Conservation (phyloP, 2,113 vertebrate genomes). For the Crypturellus undulatus region DNA sequence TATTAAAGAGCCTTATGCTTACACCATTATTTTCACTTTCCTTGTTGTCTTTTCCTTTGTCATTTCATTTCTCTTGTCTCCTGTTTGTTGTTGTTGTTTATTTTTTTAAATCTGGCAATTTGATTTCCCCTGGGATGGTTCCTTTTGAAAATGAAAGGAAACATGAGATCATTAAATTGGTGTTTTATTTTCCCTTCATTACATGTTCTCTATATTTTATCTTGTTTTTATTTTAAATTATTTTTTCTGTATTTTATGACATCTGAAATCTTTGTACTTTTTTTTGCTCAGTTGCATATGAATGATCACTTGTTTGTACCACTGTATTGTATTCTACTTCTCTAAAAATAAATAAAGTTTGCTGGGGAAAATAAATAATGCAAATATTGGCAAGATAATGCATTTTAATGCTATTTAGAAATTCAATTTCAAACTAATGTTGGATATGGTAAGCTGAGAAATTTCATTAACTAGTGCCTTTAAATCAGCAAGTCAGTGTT, state of each 20-base stretch:
- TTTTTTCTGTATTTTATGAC: slow-evolving; percentile 69
- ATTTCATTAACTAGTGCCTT: slow-evolving; percentile 25
- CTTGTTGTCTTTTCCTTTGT: slow-evolving; percentile 23
- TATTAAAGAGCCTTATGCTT: slow-evolving; percentile 42
- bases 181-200: slow-evolving; percentile 62
- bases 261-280: slow-evolving; percentile 68
- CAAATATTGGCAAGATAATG: slow-evolving; percentile 47
- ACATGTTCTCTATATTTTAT: slow-evolving; percentile 68
- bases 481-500: neutral
- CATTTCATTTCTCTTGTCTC: slow-evolving; percentile 39
- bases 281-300: slow-evolving; percentile 68
- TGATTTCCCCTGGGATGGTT: slow-evolving; percentile 4
- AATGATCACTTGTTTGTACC: slow-evolving; percentile 71
- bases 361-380: slow-evolving; percentile 52
- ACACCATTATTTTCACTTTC: slow-evolving; percentile 40
- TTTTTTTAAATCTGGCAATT: slow-evolving; percentile 35
- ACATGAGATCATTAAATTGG: neutral
- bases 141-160: slow-evolving; percentile 62
- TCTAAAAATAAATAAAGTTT: slow-evolving; percentile 70
- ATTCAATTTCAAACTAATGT: slow-evolving; percentile 23
- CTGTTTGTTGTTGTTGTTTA: neutral
- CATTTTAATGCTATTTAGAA: slow-evolving; percentile 55
- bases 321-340: slow-evolving; percentile 69
- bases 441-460: slow-evolving; percentile 15
- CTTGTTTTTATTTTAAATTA: slow-evolving; percentile 50